Evolutionary conservation across 92 coral and sea anemone species (phyloP).

Genomic region (Zoanthus sociatus): DNA sequence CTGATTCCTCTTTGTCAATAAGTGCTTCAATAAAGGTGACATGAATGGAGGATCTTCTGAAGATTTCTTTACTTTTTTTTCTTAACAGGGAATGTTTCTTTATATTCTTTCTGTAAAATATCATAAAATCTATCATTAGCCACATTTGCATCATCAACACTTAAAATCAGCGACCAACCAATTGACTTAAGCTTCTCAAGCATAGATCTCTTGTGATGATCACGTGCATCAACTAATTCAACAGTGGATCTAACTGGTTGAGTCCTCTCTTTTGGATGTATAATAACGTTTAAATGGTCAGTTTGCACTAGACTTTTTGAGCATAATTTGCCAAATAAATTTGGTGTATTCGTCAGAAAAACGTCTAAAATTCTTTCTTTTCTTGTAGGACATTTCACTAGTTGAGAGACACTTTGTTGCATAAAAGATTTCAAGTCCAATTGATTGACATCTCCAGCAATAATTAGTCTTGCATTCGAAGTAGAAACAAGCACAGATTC

Average conservation of each 20-base stretch:
- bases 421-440: conserved; percentile 55
- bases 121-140: neutral
- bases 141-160: neutral
- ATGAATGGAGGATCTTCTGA: conserved; percentile 52
- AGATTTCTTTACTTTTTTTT: conserved; percentile 50
- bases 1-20: conserved; percentile 38
- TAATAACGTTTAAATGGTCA: conserved; percentile 53
- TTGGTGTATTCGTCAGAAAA: conserved; percentile 60
- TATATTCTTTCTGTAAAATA: conserved; percentile 42
- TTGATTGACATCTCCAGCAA: conserved; percentile 73
- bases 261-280: conserved; percentile 34
- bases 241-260: neutral
- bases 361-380: conserved; percentile 65
- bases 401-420: conserved; percentile 47
- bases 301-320: conserved; percentile 64
- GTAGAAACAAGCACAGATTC: conserved; percentile 17
- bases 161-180: neutral
- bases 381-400: conserved; percentile 55
- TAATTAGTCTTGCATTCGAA: conserved; percentile 50
- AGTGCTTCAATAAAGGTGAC: conserved; percentile 53
- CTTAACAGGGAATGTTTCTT: conserved; percentile 42
- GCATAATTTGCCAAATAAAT: conserved; percentile 58
- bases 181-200: neutral
- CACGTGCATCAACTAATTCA: neutral
- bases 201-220: neutral